Base-by-base conservation (phyloP, 2,888 invertebrate species). In the Baccha elongata region DNA sequence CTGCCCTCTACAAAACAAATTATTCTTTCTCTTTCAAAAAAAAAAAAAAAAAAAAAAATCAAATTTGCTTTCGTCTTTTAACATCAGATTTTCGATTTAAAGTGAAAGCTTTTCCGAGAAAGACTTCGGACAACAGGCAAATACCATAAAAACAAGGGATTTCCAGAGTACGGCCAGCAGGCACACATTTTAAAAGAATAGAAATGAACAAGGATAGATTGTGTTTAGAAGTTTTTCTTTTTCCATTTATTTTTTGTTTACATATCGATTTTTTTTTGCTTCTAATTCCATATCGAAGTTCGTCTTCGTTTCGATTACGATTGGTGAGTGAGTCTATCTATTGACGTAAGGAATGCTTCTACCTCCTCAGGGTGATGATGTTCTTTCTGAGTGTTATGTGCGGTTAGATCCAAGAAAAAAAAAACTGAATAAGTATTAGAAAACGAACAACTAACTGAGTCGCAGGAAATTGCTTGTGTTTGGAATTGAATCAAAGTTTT, bases 221-320 rank as follows among this genome's bases (percentile, higher is more conserved):
- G 60, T 60, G 78, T 67, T 53, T n/a, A n/a, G n/a, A n/a, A 68
- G 69, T 65, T 29, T 32, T 67, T 19, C 17, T 50, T 71, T 21
- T 40, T 21, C 3, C 35, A 8, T 17, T 13, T 53, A 32, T 42
- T 19, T 44, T 23, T 17, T 62, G 11, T 11, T 52, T 79, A 10
- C 40, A 52, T 37, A 53, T 53, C 53, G 53, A 53, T 53, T 53
- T 53, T 53, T 21, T 53, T 53, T 53, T 19, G 8, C 32, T n/a
- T 55, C 71, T 75, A 81, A 81, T 75, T 58, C 75, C 21, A 60
- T 60, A 75, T 81, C 69, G 75, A 71, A 81, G 64, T 81, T 81
- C 32, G 58, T 32, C 69, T 69, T 71, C 53, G 23, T 64, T 65
- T 65, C 52, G 44, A 71, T 58, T 55, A 60, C 35, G 60, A 35